Percentiles rank a stretch among this genome's conserved stretches.
Conservation (phyloP, 2,888 invertebrate species). For the Stenotaenia linearis region DNA sequence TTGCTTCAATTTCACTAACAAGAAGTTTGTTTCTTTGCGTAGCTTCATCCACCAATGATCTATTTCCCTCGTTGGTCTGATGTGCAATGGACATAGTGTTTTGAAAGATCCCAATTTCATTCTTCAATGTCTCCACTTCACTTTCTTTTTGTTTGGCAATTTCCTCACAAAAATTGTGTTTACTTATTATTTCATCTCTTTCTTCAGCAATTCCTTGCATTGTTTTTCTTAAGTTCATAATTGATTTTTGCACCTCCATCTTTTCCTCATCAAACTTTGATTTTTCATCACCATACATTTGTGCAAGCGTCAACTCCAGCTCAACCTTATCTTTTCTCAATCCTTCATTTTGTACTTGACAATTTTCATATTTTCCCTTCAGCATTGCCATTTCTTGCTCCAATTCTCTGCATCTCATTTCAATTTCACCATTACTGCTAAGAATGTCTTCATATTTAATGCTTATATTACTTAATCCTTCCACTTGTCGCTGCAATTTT, state of each 20-base stretch:
- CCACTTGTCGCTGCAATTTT: constrained; percentile 51
- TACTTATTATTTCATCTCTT: not conserved
- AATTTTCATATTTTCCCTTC: not conserved
- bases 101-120: not conserved
- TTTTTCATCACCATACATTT: not conserved
- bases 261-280: not conserved
- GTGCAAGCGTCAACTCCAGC: not conserved
- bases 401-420: not conserved
- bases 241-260: not conserved
- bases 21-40: not conserved
- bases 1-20: not conserved
- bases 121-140: not conserved
- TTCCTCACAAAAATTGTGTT: not conserved
- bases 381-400: not conserved
- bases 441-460: not conserved
- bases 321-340: constrained; percentile 28
- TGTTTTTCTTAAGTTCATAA: not conserved
- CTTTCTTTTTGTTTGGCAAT: not conserved
- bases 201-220: not conserved
- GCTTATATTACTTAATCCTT: constrained; percentile 42
- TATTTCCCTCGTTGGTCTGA: not conserved
- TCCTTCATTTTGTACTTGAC: not conserved
- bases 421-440: not conserved
- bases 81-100: too few relatives aligned
- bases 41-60: too few relatives aligned